Conservation (phyloP, 1,140 invertebrate genomes). For the Mamestra configurata region DNA sequence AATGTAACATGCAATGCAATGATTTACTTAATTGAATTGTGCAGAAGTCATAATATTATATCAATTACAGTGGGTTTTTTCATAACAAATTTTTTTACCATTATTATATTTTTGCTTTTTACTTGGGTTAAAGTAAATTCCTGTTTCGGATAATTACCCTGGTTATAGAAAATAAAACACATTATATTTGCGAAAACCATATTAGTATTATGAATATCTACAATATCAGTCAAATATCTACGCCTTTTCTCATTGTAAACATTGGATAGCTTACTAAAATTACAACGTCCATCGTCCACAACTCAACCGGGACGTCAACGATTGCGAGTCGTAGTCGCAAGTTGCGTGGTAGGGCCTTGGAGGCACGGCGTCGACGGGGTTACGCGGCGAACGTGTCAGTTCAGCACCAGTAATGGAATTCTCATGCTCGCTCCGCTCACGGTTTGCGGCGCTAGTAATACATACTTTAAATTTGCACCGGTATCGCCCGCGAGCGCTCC, state of each 20-base stretch:
- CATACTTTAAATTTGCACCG: constrained; percentile 84
- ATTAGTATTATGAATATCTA: too few species aligned
- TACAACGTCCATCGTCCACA: not conserved
- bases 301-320: not conserved
- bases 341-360: constrained; percentile 3
- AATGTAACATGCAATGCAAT: too few species aligned
- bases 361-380: constrained; percentile 42
- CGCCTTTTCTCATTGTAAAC: too few species aligned
- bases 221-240: too few species aligned
- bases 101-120: too few species aligned
- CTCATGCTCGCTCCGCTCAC: constrained; percentile 76
- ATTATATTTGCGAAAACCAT: too few species aligned
- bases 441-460: constrained; percentile 77
- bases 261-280: not conserved
- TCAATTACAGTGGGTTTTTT: too few species aligned
- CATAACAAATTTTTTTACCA: too few species aligned
- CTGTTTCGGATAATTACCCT: too few species aligned
- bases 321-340: constrained; percentile 8
- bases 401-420: constrained; percentile 80
- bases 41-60: too few species aligned
- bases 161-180: too few species aligned
- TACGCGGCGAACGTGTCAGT: constrained; percentile 69
- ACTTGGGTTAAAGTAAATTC: too few species aligned
- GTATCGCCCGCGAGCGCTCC: constrained; percentile 68
- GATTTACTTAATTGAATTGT: not conserved